Evolutionary conservation across 1,140 invertebrate species (phyloP).

Genomic region (Odontomachus brunneus): DNA sequence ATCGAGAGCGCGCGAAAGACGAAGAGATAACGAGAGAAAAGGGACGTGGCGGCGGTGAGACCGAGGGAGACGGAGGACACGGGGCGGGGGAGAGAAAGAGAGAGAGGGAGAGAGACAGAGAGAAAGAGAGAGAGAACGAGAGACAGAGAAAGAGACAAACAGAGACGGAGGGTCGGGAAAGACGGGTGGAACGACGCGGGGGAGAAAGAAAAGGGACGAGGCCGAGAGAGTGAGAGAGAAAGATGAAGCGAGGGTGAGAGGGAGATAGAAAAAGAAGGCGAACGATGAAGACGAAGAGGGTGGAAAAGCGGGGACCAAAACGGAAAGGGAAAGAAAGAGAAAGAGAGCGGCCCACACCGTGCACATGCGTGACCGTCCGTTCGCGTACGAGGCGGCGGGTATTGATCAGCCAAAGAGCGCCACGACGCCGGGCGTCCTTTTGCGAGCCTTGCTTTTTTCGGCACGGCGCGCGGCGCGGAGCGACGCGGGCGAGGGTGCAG

Average conservation of each 20-base stretch:
- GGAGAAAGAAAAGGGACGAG: conserved; percentile 52
- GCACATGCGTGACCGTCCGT: conserved; percentile 86
- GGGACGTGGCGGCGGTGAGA: conserved; percentile 1
- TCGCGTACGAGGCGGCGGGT: conserved; percentile 84
- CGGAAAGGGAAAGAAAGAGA: conserved; percentile 64
- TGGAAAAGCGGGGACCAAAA: conserved; percentile 41
- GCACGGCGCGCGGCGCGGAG: conserved; percentile 78
- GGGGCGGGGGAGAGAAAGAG: conserved; percentile 24
- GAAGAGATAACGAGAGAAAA: conserved; percentile 50
- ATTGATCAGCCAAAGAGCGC: conserved; percentile 86
- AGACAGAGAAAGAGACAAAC: conserved; percentile 43
- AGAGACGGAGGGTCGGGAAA: conserved; percentile 40
- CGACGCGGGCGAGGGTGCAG: conserved; percentile 51
- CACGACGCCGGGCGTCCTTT: conserved; percentile 85
- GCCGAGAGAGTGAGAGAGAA: conserved; percentile 54
- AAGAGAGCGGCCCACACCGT: conserved; percentile 77
- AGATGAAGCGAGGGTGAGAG: conserved; percentile 54
- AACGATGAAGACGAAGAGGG: conserved; percentile 37
- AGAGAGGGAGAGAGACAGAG: conserved; percentile 36
- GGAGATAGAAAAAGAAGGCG: conserved; percentile 28
- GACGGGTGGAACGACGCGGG: conserved; percentile 50
- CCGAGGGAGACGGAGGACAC: background rate
- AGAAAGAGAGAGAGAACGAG: conserved; percentile 33
- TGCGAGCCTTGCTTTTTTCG: conserved; percentile 85
- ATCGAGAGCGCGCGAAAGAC: conserved; percentile 49